phyloP scores from a whole-genome alignment of 2,797 vertebrate species.

The Halcyon smyrnensis region DNA sequence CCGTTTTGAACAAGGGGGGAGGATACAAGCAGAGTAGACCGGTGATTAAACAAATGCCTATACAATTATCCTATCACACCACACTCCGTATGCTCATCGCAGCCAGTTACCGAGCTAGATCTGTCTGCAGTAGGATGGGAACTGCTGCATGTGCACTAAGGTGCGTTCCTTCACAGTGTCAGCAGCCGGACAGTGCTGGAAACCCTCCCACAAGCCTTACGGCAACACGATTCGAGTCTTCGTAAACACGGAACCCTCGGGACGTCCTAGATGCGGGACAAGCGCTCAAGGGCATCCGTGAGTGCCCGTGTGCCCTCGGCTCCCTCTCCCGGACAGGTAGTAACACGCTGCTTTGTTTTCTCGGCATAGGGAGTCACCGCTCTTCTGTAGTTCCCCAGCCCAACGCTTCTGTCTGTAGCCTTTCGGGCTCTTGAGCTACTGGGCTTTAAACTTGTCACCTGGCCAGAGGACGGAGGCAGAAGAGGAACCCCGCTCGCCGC shows the following conservation, averaged over 20 bases:
- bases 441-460: not conserved
- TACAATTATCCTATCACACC: too few relatives aligned
- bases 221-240: not conserved
- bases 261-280: not conserved
- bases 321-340: not conserved
- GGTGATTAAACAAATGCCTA: not conserved
- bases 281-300: not conserved
- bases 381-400: not conserved
- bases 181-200: not conserved
- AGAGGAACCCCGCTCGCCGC: not conserved
- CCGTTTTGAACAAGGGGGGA: not conserved
- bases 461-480: not conserved
- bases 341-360: not conserved
- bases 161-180: not conserved
- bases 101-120: not conserved
- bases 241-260: not conserved
- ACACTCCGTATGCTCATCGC: not conserved
- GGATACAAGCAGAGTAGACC: not conserved
- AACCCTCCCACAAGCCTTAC: not conserved
- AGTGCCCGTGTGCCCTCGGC: not conserved
- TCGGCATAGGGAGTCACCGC: not conserved
- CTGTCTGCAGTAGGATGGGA: not conserved
- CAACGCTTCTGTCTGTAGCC: not conserved
- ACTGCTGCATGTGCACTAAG: not conserved
- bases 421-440: not conserved